These are phyloP conservation scores for Cynaeus angustus DNA, from an alignment of 2,888 invertebrate species.

Conservation along the genomic window DNA sequence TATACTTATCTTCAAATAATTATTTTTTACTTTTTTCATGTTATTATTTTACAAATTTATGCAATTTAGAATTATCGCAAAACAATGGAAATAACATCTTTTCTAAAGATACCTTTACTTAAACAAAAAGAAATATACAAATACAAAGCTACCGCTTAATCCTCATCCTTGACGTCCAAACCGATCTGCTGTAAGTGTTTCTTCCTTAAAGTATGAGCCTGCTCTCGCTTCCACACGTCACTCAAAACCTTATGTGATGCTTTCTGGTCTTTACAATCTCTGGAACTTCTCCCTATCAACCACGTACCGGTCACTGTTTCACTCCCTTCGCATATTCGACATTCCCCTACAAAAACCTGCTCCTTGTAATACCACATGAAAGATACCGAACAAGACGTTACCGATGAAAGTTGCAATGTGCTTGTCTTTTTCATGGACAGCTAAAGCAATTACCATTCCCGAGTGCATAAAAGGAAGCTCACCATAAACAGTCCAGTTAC, in stretches of 20 bases:
- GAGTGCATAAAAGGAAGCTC: slow-evolving; percentile 61
- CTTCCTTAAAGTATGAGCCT: slow-evolving; percentile 54
- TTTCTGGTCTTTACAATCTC: slow-evolving; percentile 66
- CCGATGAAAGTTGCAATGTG: slow-evolving; percentile 65
- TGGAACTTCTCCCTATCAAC: slow-evolving; percentile 62
- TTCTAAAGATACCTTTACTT: slow-evolving; percentile 5
- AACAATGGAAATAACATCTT: not conserved
- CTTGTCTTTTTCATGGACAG: slow-evolving; percentile 57
- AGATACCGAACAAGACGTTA: slow-evolving; percentile 45
- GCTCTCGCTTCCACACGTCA: slow-evolving; percentile 61
- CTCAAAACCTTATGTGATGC: slow-evolving; percentile 60
- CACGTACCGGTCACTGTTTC: slow-evolving; percentile 66
- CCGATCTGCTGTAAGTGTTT: slow-evolving; percentile 51
- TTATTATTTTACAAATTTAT: no score
- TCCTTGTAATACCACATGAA: not conserved
- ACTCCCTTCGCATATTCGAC: slow-evolving; percentile 64
- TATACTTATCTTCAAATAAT: no score
- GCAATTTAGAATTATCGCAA: no score
- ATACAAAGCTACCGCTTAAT: slow-evolving; percentile 18
- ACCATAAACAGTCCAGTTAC: slow-evolving; percentile 62
- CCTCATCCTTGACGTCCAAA: slow-evolving; percentile 19
- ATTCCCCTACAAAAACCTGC: slow-evolving; percentile 63
- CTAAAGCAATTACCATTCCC: slow-evolving; percentile 62
- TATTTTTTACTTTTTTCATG: no score
- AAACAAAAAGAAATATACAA: slow-evolving; percentile 30